Conservation (phyloP, 1,140 invertebrate genomes). For the Megalonaias nervosa region DNA sequence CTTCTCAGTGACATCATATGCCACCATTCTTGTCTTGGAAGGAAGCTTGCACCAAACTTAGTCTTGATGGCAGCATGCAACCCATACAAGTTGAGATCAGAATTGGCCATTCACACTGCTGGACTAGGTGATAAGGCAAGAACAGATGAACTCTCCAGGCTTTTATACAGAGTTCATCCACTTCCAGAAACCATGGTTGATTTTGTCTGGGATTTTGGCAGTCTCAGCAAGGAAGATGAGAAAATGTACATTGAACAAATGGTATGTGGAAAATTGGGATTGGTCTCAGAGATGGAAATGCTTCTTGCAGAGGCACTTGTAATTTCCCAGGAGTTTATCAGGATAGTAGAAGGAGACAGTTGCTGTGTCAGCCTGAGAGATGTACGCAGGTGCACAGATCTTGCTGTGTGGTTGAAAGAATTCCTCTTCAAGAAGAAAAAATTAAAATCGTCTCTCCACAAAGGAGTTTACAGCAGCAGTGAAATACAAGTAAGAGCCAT, state of each 20-base stretch:
- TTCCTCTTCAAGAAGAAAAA: too few species aligned
- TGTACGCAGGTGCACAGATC: constrained; percentile 11
- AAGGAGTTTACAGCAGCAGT: constrained; percentile 5
- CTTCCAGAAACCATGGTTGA: constrained; percentile 61
- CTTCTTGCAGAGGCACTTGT: constrained; percentile 26
- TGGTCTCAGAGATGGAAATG: background rate
- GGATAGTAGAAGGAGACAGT: constrained; percentile 24
- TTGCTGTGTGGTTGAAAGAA: too few species aligned
- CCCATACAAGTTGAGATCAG: constrained; percentile 27
- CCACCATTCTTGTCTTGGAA: constrained; percentile 13
- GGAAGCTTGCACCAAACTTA: constrained; percentile 20
- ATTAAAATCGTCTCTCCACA: constrained; percentile 1
- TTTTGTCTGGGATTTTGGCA: constrained; percentile 67
- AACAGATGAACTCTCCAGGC: constrained; percentile 49
- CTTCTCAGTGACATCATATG: constrained; percentile 31
- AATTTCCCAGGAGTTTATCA: constrained; percentile 45
- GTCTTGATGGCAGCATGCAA: constrained; percentile 35
- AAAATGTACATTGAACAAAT: constrained; percentile 61
- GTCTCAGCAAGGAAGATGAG: constrained; percentile 51
- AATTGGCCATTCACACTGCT: background rate
- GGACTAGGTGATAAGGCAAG: constrained; percentile 4
- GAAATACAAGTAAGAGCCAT: constrained; percentile 19
- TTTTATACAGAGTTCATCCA: constrained; percentile 63
- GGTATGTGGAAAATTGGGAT: constrained; percentile 37
- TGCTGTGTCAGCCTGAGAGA: constrained; percentile 56